These are phyloP conservation scores for Orientallactaga bullata DNA, from an alignment of 2,113 vertebrate genomes.

Conservation along the genomic window DNA sequence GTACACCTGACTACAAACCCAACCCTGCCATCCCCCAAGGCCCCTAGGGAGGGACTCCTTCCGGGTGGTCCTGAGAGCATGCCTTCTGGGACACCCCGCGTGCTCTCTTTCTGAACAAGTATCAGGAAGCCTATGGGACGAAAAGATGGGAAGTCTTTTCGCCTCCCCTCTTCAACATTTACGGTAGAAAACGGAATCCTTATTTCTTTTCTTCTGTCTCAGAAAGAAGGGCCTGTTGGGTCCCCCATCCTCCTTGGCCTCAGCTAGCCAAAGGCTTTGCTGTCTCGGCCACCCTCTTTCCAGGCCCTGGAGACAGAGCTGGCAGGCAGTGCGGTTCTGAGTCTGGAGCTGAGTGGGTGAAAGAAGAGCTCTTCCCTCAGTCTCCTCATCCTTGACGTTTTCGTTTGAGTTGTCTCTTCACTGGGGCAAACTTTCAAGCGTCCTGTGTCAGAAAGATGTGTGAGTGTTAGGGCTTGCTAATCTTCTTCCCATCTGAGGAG, in stretches of 20 bases:
- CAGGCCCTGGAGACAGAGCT: not conserved
- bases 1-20: too few species aligned
- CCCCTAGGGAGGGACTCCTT: too few species aligned
- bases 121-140: too few species aligned
- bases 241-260: not conserved
- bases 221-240: not conserved
- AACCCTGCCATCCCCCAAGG: too few species aligned
- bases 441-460: too few species aligned
- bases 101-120: too few species aligned
- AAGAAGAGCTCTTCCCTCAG: not conserved
- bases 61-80: too few species aligned
- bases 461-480: too few species aligned
- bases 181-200: not conserved
- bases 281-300: fast-evolving
- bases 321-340: not conserved
- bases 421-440: not conserved
- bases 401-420: slow-evolving; percentile 8
- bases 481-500: not conserved
- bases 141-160: not conserved
- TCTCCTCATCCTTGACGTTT: not conserved
- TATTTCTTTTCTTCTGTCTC: not conserved
- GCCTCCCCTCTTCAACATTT: not conserved
- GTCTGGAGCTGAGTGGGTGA: not conserved
- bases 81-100: too few species aligned
- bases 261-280: not conserved